Evolutionary conservation across 2,797 vertebrate species (phyloP), one percentile per base, ranked within the genome.

Genomic region (Tiaroga cobitis): DNA sequence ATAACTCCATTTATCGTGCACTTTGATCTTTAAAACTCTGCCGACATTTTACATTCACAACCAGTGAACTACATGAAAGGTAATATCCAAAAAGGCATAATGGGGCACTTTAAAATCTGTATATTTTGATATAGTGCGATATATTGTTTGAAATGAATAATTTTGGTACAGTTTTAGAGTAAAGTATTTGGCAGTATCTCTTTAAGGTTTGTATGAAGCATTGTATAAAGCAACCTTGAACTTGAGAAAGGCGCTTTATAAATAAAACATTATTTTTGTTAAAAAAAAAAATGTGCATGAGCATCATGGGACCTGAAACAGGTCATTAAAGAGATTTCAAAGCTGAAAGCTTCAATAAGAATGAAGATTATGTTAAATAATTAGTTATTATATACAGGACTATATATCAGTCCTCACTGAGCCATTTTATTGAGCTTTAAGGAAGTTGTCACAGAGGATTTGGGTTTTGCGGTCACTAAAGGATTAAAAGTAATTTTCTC

Each of bases 401-500:
- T 10, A 68, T 5, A 19, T 54, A 32, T n/a, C 43, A 83, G 37
- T 76, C 73, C 61, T 54, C 34, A 41, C n/a, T 83, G 51, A 76
- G 24, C 63, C 61, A 41, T 77, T 1, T 83, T 41, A 56, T 29
- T 7, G 18, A 54, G 32, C 18, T 51, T 51, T 63, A 78, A 63
- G n/a, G 9, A 76, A 39, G 18, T 65, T 74, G 59, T 34, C 41
- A 49, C 15, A 51, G 32, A 75, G 24, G 54, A 54, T 43, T 68
- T 72, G 43, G 43, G 32, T 37, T 83, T 63, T 83, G 41, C 81
- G n/a, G 5, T 74, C 59, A 34, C 59, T 37, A 34, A 75, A 41
- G 37, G 59, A 83, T 74, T 75, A 11, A 51, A 83, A 76, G 24
- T 76, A 16, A 39, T 83, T 76, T 83, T 61, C 49, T 15, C 63